A percentile compares a stretch with the other conserved stretches of the same genome.
phyloP scores from a whole-genome alignment of 2,888 invertebrate genomes.

The Lasius platythorax region DNA sequence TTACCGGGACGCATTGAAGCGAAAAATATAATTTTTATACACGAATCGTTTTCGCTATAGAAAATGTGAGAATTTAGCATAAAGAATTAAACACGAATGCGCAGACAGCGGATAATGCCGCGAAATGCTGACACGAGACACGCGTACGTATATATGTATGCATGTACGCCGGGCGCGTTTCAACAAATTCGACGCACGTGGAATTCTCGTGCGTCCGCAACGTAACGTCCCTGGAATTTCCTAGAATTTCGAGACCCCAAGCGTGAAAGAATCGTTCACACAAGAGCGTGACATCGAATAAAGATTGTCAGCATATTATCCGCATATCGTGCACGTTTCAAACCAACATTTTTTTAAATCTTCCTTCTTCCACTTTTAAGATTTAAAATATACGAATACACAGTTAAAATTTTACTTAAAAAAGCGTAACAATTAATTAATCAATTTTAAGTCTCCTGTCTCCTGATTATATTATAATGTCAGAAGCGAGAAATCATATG shows the following conservation, averaged over 20 bases:
- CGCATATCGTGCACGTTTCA: slow-evolving; percentile 3
- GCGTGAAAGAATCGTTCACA: slow-evolving; percentile 55
- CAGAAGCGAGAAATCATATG: not conserved
- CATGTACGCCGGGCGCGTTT: slow-evolving; percentile 22
- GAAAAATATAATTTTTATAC: slow-evolving; percentile 17
- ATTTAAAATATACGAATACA: not conserved
- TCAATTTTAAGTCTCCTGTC: not conserved
- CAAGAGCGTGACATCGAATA: slow-evolving; percentile 59
- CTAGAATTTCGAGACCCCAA: slow-evolving; percentile 59
- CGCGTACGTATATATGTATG: slow-evolving; percentile 28
- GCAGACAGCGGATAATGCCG: slow-evolving; percentile 34
- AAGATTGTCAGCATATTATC: slow-evolving; percentile 63
- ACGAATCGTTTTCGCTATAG: not conserved
- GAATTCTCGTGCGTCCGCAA: slow-evolving; percentile 65
- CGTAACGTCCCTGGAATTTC: slow-evolving; percentile 61
- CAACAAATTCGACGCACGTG: slow-evolving; percentile 64
- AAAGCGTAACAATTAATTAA: not conserved
- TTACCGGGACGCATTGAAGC: not conserved
- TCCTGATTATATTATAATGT: not conserved
- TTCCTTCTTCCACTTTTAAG: not conserved
- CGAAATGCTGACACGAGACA: slow-evolving; percentile 30
- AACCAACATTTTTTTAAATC: not conserved
- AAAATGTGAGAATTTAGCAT: slow-evolving; percentile 7
- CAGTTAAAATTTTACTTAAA: not conserved
- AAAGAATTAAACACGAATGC: slow-evolving; percentile 42